A percentile compares a stretch with the other conserved stretches of the same genome.
Evolutionary conservation across 2,888 invertebrate genomes (phyloP).

Genomic region (Auanema sp.): DNA sequence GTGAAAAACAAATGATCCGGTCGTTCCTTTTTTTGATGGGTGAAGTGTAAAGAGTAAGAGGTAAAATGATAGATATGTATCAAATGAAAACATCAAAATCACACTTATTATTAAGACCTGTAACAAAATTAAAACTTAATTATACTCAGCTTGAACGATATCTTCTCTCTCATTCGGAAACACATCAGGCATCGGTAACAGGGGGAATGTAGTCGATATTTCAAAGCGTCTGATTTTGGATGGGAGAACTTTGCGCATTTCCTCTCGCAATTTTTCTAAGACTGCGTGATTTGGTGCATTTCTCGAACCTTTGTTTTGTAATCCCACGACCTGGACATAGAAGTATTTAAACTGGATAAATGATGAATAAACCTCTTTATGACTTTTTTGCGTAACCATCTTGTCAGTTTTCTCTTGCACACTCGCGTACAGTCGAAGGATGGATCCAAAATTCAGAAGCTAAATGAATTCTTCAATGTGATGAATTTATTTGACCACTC

Average conservation of each 20-base stretch:
- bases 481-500: not conserved
- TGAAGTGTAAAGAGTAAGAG: too few species aligned
- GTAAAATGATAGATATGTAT: too few species aligned
- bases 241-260: conserved; percentile 72
- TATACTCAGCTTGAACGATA: too few species aligned
- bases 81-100: too few species aligned
- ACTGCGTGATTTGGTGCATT: conserved; percentile 81
- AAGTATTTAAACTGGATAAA: too few species aligned
- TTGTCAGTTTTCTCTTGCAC: too few species aligned
- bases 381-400: not conserved
- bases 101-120: too few species aligned
- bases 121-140: too few species aligned
- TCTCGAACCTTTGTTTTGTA: conserved; percentile 27
- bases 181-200: too few species aligned
- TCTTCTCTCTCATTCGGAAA: too few species aligned
- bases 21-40: too few species aligned
- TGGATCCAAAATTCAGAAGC: not conserved
- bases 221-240: not conserved
- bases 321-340: conserved; percentile 29
- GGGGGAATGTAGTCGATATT: not conserved
- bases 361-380: not conserved
- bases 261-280: conserved; percentile 79
- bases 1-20: too few species aligned
- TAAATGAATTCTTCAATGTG: not conserved
- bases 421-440: not conserved